Evolutionary conservation across 2,113 vertebrate species (phyloP).

Genomic region (Ploceus nigricollis): DNA sequence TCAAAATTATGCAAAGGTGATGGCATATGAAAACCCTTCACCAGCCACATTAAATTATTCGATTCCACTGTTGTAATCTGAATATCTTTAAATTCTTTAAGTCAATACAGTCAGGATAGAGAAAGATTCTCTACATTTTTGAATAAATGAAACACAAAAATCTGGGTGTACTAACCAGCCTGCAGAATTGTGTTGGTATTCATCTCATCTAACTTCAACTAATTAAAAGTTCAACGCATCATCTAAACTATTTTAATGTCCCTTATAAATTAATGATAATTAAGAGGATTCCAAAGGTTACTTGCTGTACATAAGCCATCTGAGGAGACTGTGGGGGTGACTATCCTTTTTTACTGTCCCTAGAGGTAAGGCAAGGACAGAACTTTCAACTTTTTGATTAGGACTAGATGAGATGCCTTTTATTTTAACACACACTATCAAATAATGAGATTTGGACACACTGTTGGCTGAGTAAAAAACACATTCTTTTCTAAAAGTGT

Average conservation of each 20-base stretch:
- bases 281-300: background rate
- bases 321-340: background rate
- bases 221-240: background rate
- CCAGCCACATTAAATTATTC: background rate
- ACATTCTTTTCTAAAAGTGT: background rate
- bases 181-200: background rate
- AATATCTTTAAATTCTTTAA: background rate
- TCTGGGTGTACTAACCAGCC: background rate
- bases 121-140: background rate
- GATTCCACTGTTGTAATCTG: background rate
- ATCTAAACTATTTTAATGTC: background rate
- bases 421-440: background rate
- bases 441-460: background rate
- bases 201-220: background rate
- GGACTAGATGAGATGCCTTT: background rate
- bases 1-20: background rate
- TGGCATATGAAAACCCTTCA: background rate
- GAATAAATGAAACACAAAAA: background rate
- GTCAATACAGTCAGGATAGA: background rate
- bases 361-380: background rate
- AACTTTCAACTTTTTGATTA: background rate
- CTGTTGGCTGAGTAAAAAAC: background rate
- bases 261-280: background rate
- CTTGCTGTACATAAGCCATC: background rate
- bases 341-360: background rate